Conservation (phyloP, 2,113 vertebrate species). For the Coptodon rendalli region DNA sequence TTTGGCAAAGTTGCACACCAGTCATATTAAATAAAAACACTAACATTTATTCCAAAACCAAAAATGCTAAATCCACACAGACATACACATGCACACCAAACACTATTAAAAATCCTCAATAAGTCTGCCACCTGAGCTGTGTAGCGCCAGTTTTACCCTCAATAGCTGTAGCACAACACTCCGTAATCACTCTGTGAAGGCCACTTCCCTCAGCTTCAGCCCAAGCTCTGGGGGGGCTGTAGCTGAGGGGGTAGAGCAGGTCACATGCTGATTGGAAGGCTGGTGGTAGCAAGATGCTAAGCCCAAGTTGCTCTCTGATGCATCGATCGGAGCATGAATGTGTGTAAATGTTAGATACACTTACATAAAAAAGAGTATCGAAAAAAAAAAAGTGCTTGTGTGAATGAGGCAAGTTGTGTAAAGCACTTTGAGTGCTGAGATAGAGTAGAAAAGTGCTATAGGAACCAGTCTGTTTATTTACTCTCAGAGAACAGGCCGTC, state of each 20-base stretch:
- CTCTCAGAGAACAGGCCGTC: not conserved
- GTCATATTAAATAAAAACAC: not conserved
- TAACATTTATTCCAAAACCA: not conserved
- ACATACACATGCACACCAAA: not conserved
- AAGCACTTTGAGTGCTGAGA: not conserved
- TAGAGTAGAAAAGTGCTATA: not conserved
- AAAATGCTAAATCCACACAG: not conserved
- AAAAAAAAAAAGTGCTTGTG: not conserved
- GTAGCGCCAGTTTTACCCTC: not conserved
- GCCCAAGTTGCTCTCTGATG: not conserved
- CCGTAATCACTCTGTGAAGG: not conserved
- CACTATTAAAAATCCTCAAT: not conserved
- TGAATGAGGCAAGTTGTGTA: not conserved
- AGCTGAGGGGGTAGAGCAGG: accelerated
- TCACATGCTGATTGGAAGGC: not conserved
- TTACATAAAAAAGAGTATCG: not conserved
- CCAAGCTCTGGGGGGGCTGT: not conserved
- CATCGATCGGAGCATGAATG: not conserved
- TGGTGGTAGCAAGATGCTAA: not conserved
- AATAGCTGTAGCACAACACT: not conserved
- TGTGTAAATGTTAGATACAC: not conserved
- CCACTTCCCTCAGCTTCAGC: not conserved
- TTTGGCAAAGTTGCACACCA: not conserved
- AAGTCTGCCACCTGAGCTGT: not conserved
- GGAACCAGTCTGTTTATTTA: not conserved